Evolutionary conservation across 2,888 invertebrate species (phyloP).

Genomic region (Antitype chi): DNA sequence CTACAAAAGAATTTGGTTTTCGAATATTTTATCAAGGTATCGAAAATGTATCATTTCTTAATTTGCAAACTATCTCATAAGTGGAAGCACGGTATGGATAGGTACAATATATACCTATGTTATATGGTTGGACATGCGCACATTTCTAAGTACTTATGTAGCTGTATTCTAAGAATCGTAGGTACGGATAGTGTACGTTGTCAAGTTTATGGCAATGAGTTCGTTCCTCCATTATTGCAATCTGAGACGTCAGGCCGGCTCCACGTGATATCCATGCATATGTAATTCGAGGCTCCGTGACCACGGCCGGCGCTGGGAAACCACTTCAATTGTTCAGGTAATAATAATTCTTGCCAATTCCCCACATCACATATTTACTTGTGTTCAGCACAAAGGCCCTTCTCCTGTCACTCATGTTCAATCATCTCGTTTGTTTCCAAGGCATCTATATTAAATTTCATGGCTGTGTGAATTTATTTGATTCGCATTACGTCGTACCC

Average conservation of each 20-base stretch:
- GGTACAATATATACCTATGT: not conserved
- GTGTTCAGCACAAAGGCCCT: constrained; percentile 33
- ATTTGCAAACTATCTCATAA: constrained; percentile 26
- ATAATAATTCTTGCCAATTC: constrained; percentile 24
- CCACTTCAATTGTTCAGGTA: constrained; percentile 27
- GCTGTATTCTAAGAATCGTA: not conserved
- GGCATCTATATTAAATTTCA: constrained; percentile 65
- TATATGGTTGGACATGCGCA: not conserved
- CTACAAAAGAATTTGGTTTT: constrained; percentile 48
- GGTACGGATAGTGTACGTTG: not conserved
- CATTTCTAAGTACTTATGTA: not conserved
- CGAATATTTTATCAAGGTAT: constrained; percentile 36
- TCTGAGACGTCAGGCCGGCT: constrained; percentile 1
- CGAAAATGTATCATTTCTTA: constrained; percentile 21
- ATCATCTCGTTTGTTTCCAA: constrained; percentile 59
- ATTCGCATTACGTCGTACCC: constrained; percentile 58
- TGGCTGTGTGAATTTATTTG: constrained; percentile 66
- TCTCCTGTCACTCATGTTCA: constrained; percentile 53
- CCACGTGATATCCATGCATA: constrained; percentile 30
- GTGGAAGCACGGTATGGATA: not conserved
- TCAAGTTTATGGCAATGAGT: constrained; percentile 7
- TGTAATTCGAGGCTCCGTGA: constrained; percentile 23
- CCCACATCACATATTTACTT: constrained; percentile 28
- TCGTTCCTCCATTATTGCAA: constrained; percentile 14
- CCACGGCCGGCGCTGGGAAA: not conserved